Evolutionary conservation across 1,140 invertebrate species (phyloP).

Genomic region (Nasonia longicornis): DNA sequence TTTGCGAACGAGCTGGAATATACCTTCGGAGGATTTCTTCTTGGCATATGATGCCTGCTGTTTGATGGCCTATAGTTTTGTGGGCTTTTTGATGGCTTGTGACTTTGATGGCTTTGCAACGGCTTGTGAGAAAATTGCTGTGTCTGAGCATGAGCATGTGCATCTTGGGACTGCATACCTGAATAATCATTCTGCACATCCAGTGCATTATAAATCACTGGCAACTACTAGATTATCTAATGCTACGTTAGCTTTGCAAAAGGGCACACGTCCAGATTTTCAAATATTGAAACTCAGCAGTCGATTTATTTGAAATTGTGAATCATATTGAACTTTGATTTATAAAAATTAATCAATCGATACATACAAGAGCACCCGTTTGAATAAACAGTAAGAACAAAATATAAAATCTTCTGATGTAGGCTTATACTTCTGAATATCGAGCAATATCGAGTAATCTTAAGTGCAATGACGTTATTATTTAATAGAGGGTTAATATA

Average conservation of each 20-base stretch:
- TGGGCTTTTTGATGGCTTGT: not conserved
- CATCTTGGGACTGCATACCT: conserved; percentile 10
- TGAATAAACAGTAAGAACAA: too few species aligned
- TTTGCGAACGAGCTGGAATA: too few species aligned
- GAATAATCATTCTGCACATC: conserved; percentile 13
- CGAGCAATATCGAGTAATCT: too few species aligned
- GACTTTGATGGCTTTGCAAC: not conserved
- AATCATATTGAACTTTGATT: not conserved
- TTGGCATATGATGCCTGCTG: not conserved
- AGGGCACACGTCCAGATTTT: not conserved
- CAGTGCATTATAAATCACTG: not conserved
- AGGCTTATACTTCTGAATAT: too few species aligned
- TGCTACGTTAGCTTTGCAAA: not conserved
- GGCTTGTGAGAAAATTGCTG: not conserved
- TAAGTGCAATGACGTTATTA: not conserved
- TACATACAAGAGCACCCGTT: not conserved
- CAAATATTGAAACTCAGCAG: not conserved
- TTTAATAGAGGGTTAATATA: not conserved
- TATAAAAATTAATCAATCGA: not conserved
- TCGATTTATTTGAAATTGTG: not conserved
- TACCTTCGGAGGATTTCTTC: not conserved
- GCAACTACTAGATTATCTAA: not conserved
- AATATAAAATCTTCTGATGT: too few species aligned
- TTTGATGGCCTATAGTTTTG: not conserved
- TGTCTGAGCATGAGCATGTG: not conserved